Evolutionary conservation across 2,888 invertebrate species (phyloP), one percentile per base, ranked within the genome.

Genomic region (Aromia moschata): DNA sequence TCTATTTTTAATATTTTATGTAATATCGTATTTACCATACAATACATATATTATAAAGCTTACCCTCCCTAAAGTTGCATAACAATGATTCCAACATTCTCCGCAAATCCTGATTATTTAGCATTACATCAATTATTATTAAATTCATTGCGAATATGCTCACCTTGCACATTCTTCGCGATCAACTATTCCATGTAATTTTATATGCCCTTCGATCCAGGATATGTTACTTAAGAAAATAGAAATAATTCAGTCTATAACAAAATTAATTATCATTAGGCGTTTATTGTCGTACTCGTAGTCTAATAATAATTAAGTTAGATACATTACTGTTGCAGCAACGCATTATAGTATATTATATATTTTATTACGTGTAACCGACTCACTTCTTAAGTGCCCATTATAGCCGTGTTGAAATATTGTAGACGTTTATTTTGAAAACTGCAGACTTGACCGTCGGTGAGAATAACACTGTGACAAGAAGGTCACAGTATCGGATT

Each of bases 141-240:
- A n/a, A 25, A 25, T 25, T 7, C n/a, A 33, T 33, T 44, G 9
- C 15, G 38, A 30, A 49, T 38, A 9, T 3, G n/a, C 12, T 40
- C 49, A 49, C 49, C 49, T 49, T 49, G 49, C 38, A 37, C 12
- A 47, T 17, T 15, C 15, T 16, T 44, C 10, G 18, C 37, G 38
- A 49, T 15, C 18, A 37, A 12, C 20, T 25, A 16, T 43, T 43
- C 43, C 4, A 18, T 43, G 25, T n/a, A 11, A 43, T 20, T 49
- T 38, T 38, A 38, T 4, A 16, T 40, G 49, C 38, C 49, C 49
- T 49, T 49, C 49, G 30, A 49, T 49, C 49, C 49, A 49, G 49
- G 49, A 49, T 49, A 49, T 20, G 16, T 38, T n/a, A n/a, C n/a
- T n/a, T 15, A 20, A 12, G 25, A 38, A 37, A 49, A 49, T 25